Evolutionary conservation across 2,797 vertebrate genomes (phyloP), one percentile per base, ranked within the genome.

Genomic region (Sorex maritimensis): DNA sequence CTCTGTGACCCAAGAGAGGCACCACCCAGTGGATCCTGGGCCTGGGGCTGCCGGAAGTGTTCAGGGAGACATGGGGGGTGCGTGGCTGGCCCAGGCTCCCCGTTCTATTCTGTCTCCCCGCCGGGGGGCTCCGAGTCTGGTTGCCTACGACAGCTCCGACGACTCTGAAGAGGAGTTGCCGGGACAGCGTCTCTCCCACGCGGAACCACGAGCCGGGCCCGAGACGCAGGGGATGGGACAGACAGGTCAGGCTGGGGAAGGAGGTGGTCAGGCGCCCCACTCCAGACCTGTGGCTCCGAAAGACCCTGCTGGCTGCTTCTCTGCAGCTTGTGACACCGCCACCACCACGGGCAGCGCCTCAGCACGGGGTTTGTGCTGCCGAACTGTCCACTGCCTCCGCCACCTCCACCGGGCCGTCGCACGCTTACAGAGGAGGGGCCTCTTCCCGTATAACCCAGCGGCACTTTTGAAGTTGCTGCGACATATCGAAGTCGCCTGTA

Each of bases 381-480:
- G 97, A 95, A 96, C 97, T 0, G 83, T 98, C 0, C 79, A 67
- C 34, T 99, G 99, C 92, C 97, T 99, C 94, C 93, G 95, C n/a
- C 97, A 98, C 77, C 98, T 99, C 68, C 98, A 98, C 63, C 85
- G 92, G 67, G 98, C 99, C 44, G 94, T 99, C 97, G 94, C 52
- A 4, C 98, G 98, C 96, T 97, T 99, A 93, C 99, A 99, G 44
- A 96, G 93, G 41, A 99, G 98, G 97, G 97, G 98, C 58, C 99
- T 99, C 73, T 99, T 99, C 95, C 99, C 99, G 0, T 99, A 99
- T 96, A 99, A 99, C 90, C 98, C 99, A 0, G 97, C 98, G 0
- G 99, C 99, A 0, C 98, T 99, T 81, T 88, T 99, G 26, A 99
- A 98, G 95, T 98, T 99, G 5, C 95, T 99, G n/a, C 96, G 63